A percentile compares a stretch with the other conserved stretches of the same genome.
Conservation (phyloP, 2,888 invertebrate genomes). For the Phrixothrix hirtus region DNA sequence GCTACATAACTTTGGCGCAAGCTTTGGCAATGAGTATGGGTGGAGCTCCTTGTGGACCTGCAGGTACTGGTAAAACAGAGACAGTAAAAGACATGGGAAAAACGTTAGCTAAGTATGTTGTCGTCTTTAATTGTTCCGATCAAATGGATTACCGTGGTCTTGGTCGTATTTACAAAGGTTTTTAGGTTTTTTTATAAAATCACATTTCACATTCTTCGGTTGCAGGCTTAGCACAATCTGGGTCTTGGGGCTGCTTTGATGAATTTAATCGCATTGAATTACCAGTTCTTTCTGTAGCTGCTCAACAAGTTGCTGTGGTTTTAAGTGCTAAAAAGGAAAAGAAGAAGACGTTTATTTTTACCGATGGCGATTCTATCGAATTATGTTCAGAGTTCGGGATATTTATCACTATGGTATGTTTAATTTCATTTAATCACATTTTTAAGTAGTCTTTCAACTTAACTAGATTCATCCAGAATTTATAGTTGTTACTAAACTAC, state of each 20-base stretch:
- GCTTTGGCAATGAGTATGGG: conserved; percentile 96
- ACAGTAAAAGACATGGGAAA: conserved; percentile 98
- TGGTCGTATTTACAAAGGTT: conserved; percentile 91
- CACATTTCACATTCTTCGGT: background rate
- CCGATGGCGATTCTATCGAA: conserved; percentile 90
- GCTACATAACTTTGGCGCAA: conserved; percentile 95
- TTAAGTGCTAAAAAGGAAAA: conserved; percentile 92
- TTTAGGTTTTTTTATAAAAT: background rate
- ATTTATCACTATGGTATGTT: conserved; percentile 95
- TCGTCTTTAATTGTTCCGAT: conserved; percentile 97
- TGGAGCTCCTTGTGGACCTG: conserved; percentile 94
- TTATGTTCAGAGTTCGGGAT: conserved; percentile 97
- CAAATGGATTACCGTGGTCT: conserved; percentile 98
- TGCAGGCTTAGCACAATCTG: conserved; percentile 85
- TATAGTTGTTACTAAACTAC: background rate
- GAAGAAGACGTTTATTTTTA: conserved; percentile 87
- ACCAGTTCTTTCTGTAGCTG: conserved; percentile 92
- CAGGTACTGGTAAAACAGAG: conserved; percentile 98
- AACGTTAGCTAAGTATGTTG: conserved; percentile 94
- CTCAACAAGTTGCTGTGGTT: conserved; percentile 95
- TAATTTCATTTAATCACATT: no score
- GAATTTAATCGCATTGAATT: conserved; percentile 95
- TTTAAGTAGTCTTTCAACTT: no score
- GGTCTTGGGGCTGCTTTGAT: conserved; percentile 98
- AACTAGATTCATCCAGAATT: no score